Evolutionary conservation across 1,140 invertebrate species (phyloP).

Genomic region (Aphis gossypii): DNA sequence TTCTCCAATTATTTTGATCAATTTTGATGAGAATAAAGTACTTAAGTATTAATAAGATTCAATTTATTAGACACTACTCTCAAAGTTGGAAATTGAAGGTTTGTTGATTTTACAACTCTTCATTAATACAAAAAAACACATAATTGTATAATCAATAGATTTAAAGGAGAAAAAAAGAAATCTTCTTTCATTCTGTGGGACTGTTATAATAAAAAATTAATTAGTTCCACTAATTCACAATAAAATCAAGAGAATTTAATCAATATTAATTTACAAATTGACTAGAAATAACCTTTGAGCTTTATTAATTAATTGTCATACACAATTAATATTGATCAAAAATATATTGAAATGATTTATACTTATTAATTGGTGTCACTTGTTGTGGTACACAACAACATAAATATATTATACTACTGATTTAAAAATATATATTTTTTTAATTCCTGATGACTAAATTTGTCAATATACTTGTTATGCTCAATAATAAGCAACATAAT

Average conservation of each 20-base stretch:
- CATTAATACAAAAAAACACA: background rate
- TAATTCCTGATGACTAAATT: background rate
- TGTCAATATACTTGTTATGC: background rate
- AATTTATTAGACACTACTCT: too few species aligned
- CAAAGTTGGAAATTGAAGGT: too few species aligned
- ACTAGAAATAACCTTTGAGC: background rate
- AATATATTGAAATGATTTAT: background rate
- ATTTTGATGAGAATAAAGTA: too few species aligned
- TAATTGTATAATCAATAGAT: too few species aligned
- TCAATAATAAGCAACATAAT: too few species aligned
- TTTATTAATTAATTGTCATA: background rate
- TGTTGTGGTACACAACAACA: background rate
- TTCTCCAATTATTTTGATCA: too few species aligned
- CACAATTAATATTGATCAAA: conserved; percentile 28
- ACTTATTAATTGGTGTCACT: background rate
- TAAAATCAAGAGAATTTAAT: background rate
- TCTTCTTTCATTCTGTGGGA: background rate
- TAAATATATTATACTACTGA: background rate
- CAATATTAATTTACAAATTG: conserved; percentile 2
- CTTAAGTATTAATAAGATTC: too few species aligned
- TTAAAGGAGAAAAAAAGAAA: background rate
- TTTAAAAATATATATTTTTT: background rate
- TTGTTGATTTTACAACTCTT: too few species aligned
- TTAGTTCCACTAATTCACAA: background rate
- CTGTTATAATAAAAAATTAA: too few species aligned